These are phyloP conservation scores for Drosophila navojoa DNA, from an alignment of 1,140 invertebrate genomes.

Conservation along the genomic window DNA sequence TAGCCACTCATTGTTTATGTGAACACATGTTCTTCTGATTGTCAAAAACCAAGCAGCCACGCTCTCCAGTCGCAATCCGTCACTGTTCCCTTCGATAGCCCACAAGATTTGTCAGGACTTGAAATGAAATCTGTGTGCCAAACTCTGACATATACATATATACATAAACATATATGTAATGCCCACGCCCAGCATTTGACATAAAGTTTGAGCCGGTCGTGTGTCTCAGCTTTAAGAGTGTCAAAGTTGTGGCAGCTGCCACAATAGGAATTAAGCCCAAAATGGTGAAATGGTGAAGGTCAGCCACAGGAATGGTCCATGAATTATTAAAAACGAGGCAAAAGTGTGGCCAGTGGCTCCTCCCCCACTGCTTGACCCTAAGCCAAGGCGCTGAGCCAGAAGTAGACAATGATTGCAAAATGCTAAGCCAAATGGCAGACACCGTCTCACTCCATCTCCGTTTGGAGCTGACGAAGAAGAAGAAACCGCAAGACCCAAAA, in stretches of 20 bases:
- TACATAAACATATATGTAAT: conserved; percentile 11
- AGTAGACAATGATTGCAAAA: conserved; percentile 52
- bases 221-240: conserved; percentile 29
- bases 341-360: conserved; percentile 37
- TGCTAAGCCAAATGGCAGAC: conserved; percentile 44
- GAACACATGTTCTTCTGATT: too few relatives aligned
- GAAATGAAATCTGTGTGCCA: conserved; percentile 41
- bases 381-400: conserved; percentile 34
- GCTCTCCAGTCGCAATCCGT: conserved; percentile 9
- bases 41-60: too few relatives aligned
- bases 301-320: conserved; percentile 57
- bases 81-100: conserved; percentile 3
- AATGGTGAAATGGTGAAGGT: conserved; percentile 70
- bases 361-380: conserved; percentile 62
- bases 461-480: too few relatives aligned
- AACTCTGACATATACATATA: conserved; percentile 26
- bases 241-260: conserved; percentile 20
- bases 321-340: conserved; percentile 55
- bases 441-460: too few relatives aligned
- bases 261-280: conserved; percentile 65
- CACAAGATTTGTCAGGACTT: conserved; percentile 24
- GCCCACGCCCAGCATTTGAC: not conserved
- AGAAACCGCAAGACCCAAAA: conserved; percentile 56
- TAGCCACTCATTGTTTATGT: not conserved
- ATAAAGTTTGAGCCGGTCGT: conserved; percentile 14